A percentile compares a stretch with the other conserved stretches of the same genome.
Evolutionary conservation across 2,113 vertebrate genomes (phyloP).

Genomic region (Microtus ochrogaster): DNA sequence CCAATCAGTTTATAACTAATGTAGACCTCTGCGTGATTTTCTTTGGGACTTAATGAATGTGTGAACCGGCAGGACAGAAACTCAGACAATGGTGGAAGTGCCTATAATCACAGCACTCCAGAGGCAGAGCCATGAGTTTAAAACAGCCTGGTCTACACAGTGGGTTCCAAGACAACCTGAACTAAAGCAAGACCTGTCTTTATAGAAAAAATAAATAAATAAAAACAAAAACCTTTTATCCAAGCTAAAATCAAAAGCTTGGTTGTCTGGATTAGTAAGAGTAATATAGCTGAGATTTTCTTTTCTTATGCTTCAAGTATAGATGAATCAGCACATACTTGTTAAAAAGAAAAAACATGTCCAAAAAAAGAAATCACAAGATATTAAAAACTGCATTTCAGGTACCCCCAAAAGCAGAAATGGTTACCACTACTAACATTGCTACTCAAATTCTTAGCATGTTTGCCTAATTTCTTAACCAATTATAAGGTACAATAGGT

Average conservation of each 20-base stretch:
- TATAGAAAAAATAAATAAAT: neutral
- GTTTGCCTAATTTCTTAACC: constrained; percentile 18
- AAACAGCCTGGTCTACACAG: neutral
- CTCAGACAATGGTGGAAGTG: neutral
- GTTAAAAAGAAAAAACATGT: neutral
- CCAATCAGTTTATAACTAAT: too few species aligned
- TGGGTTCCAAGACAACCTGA: neutral
- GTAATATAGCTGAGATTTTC: neutral
- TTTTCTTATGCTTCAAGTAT: neutral
- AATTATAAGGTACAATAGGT: neutral
- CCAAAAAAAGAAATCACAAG: neutral
- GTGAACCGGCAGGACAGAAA: too few species aligned
- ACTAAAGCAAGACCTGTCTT: neutral
- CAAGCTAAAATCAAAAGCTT: neutral
- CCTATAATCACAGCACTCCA: neutral
- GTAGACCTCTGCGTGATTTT: too few species aligned
- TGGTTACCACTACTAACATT: neutral
- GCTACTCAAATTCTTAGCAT: constrained; percentile 35
- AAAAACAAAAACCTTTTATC: neutral
- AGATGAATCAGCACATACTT: neutral
- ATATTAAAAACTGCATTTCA: neutral
- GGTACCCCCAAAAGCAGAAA: neutral
- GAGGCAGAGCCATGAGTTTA: neutral
- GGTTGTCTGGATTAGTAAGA: neutral
- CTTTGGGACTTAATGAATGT: too few species aligned